Conservation (phyloP, 2,113 vertebrate genomes). For the Pomatostomus ruficeps region DNA sequence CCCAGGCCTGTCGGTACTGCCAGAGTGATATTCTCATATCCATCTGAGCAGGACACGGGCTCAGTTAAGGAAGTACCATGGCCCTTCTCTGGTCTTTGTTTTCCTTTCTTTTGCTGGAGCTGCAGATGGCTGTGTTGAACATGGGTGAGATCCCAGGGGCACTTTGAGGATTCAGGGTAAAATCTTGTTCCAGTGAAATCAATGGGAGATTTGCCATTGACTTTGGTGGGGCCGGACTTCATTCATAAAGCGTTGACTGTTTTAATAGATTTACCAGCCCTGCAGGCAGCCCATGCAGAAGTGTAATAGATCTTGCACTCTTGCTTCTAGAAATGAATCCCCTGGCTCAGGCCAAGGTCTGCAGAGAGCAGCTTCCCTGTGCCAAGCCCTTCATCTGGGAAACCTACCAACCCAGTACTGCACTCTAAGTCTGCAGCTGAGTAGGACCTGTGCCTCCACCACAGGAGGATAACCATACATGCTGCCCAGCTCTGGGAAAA, state of each 20-base stretch:
- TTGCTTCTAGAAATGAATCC: background rate
- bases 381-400: background rate
- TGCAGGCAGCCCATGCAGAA: background rate
- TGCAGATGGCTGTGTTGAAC: background rate
- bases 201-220: background rate
- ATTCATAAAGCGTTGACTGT: slow-evolving; percentile 5
- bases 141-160: background rate
- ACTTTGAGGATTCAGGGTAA: background rate
- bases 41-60: background rate
- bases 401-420: background rate
- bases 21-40: background rate
- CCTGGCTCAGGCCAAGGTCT: background rate
- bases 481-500: background rate
- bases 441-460: background rate
- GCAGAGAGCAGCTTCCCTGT: background rate
- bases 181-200: background rate
- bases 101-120: background rate
- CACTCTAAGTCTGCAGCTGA: background rate
- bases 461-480: accelerated
- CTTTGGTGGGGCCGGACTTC: background rate
- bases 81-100: background rate
- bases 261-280: slow-evolving; percentile 7
- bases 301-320: background rate
- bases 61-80: background rate
- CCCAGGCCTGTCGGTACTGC: background rate